Evolutionary conservation across 2,113 vertebrate species (phyloP), one percentile per base, ranked within the genome.

Genomic region (Thermophis baileyi): DNA sequence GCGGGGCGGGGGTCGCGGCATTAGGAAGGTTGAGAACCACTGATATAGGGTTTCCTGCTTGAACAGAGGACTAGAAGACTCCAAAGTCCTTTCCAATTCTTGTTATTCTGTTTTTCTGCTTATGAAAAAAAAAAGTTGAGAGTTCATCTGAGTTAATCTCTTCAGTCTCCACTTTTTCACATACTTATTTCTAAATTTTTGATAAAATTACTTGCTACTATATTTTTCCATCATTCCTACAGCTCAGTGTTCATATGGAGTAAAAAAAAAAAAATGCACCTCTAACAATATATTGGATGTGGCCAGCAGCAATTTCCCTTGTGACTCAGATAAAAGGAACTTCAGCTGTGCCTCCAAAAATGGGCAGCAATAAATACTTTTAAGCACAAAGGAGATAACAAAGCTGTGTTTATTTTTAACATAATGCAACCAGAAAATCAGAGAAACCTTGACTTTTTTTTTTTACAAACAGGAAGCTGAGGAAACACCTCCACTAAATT

Each of bases 321-420:
- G 44, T 93, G 92, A 93, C 69, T 93, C 92, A 92, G 16, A 22
- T 18, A n/a, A 63, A 92, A 92, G 89, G n/a, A 54, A 49, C 35
- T 51, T 86, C 25, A 89, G 88, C 88, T 60, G 22, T 57, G 18
- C 85, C 88, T 69, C 88, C 27, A 60, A 85, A 74, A 89, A 93
- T 86, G 46, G 88, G 46, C 30, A 89, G 85, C 69, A 93, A 89
- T 89, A 92, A 89, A 92, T 93, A 89, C 57, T 89, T 89, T 46
- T 85, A 46, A 89, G 50, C 86, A 89, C 35, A 81, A 46, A 57
- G 87, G 18, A 92, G 63, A 81, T 40, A 81, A 92, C 69, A 92
- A 81, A 93, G 51, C 22, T 50, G 27, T 92, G 87, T 93, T 93
- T 93, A 93, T 50, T 93, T 93, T 93, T 89, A 89, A 53, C 88